Percentiles rank a stretch among this genome's conserved stretches.
phyloP scores from a whole-genome alignment of 2,888 invertebrate species.

The Antitype chi region DNA sequence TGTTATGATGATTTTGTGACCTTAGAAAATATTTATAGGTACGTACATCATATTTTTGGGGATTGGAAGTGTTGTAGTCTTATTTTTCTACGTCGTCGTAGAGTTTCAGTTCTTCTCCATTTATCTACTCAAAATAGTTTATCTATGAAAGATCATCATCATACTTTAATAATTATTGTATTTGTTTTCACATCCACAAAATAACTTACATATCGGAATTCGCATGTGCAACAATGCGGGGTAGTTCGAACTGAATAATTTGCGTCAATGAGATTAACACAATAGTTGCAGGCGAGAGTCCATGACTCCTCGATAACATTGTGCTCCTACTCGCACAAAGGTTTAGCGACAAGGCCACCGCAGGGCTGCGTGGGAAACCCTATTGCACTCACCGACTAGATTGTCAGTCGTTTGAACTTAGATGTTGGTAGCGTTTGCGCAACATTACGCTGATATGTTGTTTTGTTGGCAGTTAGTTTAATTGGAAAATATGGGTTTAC shows the following conservation, averaged over 20 bases:
- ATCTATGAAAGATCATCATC: too few relatives aligned
- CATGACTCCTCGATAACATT: conserved; percentile 73
- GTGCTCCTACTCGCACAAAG: conserved; percentile 76
- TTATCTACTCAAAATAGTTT: neutral
- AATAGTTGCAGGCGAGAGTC: conserved; percentile 68
- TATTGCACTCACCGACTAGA: conserved; percentile 65
- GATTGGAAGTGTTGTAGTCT: neutral
- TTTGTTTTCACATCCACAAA: neutral
- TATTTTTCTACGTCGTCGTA: neutral
- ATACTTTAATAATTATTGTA: neutral
- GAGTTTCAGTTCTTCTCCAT: neutral
- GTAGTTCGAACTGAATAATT: conserved; percentile 46
- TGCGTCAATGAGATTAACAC: conserved; percentile 63
- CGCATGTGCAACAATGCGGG: conserved; percentile 22
- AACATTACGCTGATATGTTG: conserved; percentile 41
- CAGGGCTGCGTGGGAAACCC: conserved; percentile 79
- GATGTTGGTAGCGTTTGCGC: conserved; percentile 44
- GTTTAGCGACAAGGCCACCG: conserved; percentile 83
- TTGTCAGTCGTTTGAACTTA: conserved; percentile 64
- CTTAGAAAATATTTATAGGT: neutral
- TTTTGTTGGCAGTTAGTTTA: conserved; percentile 21
- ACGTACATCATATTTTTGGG: neutral
- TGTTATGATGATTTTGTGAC: conserved; percentile 14
- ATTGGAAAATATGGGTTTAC: conserved; percentile 43
- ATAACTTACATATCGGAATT: conserved; percentile 2